phyloP scores from a whole-genome alignment of 2,888 invertebrate genomes.

The Drosophila kuntzei region DNA sequence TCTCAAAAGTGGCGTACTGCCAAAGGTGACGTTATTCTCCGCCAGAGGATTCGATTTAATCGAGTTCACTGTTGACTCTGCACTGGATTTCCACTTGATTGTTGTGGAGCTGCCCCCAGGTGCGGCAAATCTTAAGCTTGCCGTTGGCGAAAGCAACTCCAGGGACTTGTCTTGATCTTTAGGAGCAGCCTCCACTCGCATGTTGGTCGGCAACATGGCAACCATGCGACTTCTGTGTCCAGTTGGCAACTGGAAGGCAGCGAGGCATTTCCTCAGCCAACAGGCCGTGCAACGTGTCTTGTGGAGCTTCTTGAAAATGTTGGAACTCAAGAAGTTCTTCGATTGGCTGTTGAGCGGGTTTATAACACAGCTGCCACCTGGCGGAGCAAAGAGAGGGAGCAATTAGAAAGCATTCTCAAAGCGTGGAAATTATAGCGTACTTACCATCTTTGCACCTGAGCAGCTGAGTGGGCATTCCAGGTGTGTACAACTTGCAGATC shows the following conservation, averaged over 20 bases:
- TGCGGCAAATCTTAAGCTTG: constrained; percentile 50
- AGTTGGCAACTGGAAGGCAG: constrained; percentile 91
- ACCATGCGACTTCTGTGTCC: constrained; percentile 89
- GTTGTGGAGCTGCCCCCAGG: constrained; percentile 31
- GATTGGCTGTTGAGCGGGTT: constrained; percentile 3
- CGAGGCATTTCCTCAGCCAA: constrained; percentile 94
- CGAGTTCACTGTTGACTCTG: constrained; percentile 59
- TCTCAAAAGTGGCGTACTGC: constrained; percentile 81
- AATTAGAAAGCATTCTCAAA: neutral
- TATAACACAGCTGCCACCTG: constrained; percentile 8
- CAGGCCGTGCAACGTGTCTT: constrained; percentile 93
- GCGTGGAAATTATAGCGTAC: neutral
- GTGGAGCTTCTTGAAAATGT: constrained; percentile 89
- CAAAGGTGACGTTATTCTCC: constrained; percentile 84
- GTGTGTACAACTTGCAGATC: constrained; percentile 52
- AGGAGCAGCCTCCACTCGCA: constrained; percentile 51
- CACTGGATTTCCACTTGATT: constrained; percentile 78
- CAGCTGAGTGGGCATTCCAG: constrained; percentile 81
- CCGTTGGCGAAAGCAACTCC: constrained; percentile 65
- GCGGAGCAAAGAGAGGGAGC: neutral
- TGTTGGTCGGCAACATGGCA: constrained; percentile 88
- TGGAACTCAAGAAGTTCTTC: constrained; percentile 85
- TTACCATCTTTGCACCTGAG: constrained; percentile 83
- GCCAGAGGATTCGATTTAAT: constrained; percentile 81
- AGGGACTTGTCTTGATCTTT: constrained; percentile 58